phyloP scores from a whole-genome alignment of 2,888 invertebrate species.

The Nowickia ferox region DNA sequence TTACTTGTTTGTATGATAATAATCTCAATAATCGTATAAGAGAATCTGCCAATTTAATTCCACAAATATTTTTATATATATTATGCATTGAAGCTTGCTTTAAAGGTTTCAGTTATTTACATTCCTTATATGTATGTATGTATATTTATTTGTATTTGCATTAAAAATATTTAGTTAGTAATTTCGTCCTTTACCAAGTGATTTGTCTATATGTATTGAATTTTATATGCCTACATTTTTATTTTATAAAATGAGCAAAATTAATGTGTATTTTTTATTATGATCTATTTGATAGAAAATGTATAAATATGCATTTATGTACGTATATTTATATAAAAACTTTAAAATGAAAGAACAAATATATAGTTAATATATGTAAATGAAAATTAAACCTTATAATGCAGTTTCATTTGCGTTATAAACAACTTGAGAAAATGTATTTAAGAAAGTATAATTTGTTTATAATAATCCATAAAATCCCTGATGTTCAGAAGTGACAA shows the following conservation, averaged over 20 bases:
- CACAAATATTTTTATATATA: conserved; percentile 1
- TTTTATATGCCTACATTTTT: conserved; percentile 48
- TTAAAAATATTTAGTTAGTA: conserved; percentile 35
- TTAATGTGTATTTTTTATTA: conserved; percentile 63
- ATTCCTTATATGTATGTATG: neutral
- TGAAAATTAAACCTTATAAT: neutral
- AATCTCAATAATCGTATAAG: neutral
- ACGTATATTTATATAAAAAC: conserved; percentile 31
- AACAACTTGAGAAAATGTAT: neutral
- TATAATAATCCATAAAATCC: too few species aligned
- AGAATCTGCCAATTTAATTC: conserved; percentile 39
- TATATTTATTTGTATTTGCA: conserved; percentile 37
- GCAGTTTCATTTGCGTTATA: neutral
- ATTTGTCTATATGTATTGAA: conserved; percentile 24
- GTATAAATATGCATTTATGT: neutral
- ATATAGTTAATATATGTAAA: conserved; percentile 29
- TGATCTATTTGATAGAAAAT: conserved; percentile 62
- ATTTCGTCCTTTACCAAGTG: conserved; percentile 60
- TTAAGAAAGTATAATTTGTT: too few species aligned
- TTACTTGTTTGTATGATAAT: conserved; percentile 3
- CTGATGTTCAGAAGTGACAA: too few species aligned
- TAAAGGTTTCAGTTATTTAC: conserved; percentile 20
- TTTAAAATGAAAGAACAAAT: conserved; percentile 33
- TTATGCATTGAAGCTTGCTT: conserved; percentile 19
- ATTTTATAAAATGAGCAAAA: conserved; percentile 51